Evolutionary conservation across 2,797 vertebrate genomes (phyloP).

Genomic region (Tangara arthus): DNA sequence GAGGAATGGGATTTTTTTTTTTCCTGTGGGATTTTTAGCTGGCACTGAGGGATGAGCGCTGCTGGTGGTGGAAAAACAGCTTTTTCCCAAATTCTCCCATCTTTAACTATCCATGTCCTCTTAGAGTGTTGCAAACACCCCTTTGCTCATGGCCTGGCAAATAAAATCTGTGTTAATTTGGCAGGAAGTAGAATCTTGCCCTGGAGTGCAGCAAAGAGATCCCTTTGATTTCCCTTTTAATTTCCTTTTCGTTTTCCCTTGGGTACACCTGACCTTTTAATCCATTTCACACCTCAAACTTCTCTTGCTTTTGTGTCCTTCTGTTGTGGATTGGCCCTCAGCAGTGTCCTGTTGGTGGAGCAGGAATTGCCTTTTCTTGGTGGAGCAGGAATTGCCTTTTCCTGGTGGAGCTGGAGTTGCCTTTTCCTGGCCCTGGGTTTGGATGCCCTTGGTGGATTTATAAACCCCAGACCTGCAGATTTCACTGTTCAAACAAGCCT

Average conservation of each 20-base stretch:
- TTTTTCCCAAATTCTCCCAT: background rate
- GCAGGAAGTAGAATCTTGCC: too few species aligned
- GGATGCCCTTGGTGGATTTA: background rate
- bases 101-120: background rate
- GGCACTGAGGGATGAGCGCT: accelerated
- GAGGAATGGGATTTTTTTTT: background rate
- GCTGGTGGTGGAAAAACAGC: background rate
- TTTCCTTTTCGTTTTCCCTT: background rate
- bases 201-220: background rate
- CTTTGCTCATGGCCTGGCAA: background rate
- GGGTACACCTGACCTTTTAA: background rate
- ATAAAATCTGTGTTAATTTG: background rate
- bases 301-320: accelerated
- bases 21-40: background rate
- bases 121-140: background rate
- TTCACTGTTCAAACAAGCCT: background rate
- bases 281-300: background rate
- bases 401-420: too few species aligned
- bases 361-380: background rate
- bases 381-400: background rate
- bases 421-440: background rate
- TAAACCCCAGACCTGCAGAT: background rate
- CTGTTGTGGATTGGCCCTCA: accelerated
- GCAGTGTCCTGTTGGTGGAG: accelerated
- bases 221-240: background rate